Base-by-base conservation (phyloP, 92 coral and sea anemone genomes). In the Palythoa caribaeorum region DNA sequence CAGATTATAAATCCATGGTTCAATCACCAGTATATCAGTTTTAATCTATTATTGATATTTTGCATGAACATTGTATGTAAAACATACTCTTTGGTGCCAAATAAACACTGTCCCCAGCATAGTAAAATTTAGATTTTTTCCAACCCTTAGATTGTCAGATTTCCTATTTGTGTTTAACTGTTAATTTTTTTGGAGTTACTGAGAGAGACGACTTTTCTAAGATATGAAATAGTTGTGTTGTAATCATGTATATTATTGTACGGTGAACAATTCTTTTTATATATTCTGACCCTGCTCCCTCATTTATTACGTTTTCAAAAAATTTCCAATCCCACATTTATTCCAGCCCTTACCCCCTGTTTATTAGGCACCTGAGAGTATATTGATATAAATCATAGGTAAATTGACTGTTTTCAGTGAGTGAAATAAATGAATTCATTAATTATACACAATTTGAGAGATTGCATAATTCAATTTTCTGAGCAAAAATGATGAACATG, bases 1-100 rank as follows among this genome's bases (percentile, higher is more conserved):
- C 66, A 59, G 66, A 59, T 59, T 59, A 59, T 59, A 59, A 59
- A 59, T 59, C 66, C 66, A 59, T 59, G 66, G 66, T 59, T 59
- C 66, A 59, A 59, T 59, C 66, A 59, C 66, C 66, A 59, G 3
- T 59, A 59, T 59, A 59, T 59, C 66, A 12, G 66, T 59, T 59
- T 59, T 15, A 59, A 59, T 59, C 20, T 59, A 3, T 57, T 57
- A 59, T 59, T 59, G 66, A 59, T 59, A 12, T 59, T 59, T 59
- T 59, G 66, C 19, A 59, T 59, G 66, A 59, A 12, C 19, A 59
- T 59, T 59, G 66, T 59, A 12, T 59, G 66, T 59, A 59, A 59
- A 59, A 59, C 66, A 59, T 59, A 12, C 66, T 59, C 66, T 59
- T 59, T 59, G 21, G 66, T 15, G 19, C 66, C 66, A 59, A 59